Base-by-base conservation (phyloP, 2,888 invertebrate species). In the Leptarthrus brevirostris region DNA sequence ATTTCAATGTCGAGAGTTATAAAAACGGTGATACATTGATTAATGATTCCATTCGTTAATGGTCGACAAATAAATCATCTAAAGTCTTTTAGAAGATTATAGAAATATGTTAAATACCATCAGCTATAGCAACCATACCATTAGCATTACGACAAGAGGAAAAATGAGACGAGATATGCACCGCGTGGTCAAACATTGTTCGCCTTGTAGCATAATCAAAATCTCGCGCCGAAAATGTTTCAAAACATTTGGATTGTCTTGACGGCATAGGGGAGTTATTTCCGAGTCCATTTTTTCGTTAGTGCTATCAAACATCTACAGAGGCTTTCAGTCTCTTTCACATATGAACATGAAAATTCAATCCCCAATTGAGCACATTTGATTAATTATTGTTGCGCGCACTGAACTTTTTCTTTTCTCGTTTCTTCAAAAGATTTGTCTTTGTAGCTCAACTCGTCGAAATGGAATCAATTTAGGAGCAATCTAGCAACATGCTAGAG, bases 1-100 rank as follows among this genome's bases (percentile, higher is more conserved):
- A 1, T 40, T 54, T 40, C 22, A 40, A 34, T 20, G 40, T 54
- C 36, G 53, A 71, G 54, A 71, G 36, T 18, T 54, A 40, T 54
- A 22, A 54, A 36, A 40, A 66, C 22, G 20, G 54, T 36, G 70
- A 71, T 71, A 71, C 36, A 52, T 49, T 71, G 70, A 71, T 71
- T 71, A 54, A 71, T 71, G 70, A 30, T 54, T 54, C 30, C 36
- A 52, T 53, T 40, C 53, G 36, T 24, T 71, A 70, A 70, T 70
- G 70, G 53, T 53, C 52, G 34, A 52, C 70, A 22, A 70, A 70
- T 70, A 70, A 70, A 70, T 70, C 53, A 52, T 70, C 52, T 20
- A 20, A 36, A n/a, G n/a, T n/a, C n/a, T n/a, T 30, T 10, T 12
- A n/a, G 18, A 3, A 36, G 70, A 70, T 70, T 66, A 66, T 16